Base-by-base conservation (phyloP, 2,113 vertebrate species). In the Prionailurus viverrinus region DNA sequence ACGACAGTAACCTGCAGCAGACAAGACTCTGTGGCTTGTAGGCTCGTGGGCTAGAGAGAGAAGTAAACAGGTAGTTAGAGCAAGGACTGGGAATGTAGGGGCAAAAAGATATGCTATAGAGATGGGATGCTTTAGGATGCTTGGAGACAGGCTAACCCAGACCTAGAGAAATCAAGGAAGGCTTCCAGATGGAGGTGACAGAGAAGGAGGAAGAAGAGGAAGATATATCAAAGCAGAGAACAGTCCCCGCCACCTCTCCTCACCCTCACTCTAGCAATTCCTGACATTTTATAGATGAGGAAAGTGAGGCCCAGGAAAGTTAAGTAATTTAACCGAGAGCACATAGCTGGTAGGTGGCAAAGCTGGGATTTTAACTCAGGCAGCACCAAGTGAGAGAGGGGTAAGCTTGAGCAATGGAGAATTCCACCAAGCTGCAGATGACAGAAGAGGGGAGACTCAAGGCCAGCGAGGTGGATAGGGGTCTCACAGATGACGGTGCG, bases 391-490 rank as follows among this genome's bases (percentile, higher is more conserved):
- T 29, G 58, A 2, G 12, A 15, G 19, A 15, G 6, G 0, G 15
- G 68, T 76, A 13, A 76, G 58, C 36, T 27, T 66, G 19, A 33
- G 21, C 33, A 5, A 21, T 25, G 1, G 74, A 69, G 89, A 39
- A 14, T 16, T 61, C 29, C 33, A 1, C 11, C 29, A 41, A 68
- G 48, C 51, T 33, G 27, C 51, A 79, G 39, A 12, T 4, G 33
- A 23, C 9, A 23, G 45, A 15, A 5, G 31, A 14, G 16, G 51
- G 61, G 48, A 12, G 19, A 14, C 9, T 7, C 0, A 0, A 61
- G 45, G 29, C 5, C 29, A n/a, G 18, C 53, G 61, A 65, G 48
- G 31, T 7, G 13, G 27, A 12, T 0, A 1, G 2, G 29, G 12
- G 51, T 23, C 96, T 51, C 11, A 4, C 0, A 4, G 21, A 36